Base-by-base conservation (phyloP, 2,888 invertebrate species). In the Lacanobia oleracea region DNA sequence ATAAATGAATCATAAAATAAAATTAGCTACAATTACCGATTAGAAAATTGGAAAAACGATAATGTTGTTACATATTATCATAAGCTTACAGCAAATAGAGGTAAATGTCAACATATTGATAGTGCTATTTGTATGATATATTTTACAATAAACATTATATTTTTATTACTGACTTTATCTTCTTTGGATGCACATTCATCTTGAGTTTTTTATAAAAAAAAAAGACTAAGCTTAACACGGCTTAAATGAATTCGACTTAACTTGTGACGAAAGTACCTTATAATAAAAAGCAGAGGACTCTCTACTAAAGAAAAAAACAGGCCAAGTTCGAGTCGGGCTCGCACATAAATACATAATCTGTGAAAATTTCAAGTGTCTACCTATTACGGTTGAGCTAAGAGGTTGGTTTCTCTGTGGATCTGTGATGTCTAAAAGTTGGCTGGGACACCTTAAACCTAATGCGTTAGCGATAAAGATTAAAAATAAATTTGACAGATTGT, bases 191-290 rank as follows among this genome's bases (percentile, higher is more conserved):
- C 14, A 16, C 37, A n/a, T 14, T 37, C 8, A 21, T 14, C 16
- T 67, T 1, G 1, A 21, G 21, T 65, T 12, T 57, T 1, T 18
- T 16, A n/a, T n/a, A 16, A 50, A 18, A 27, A 33, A 59, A 40
- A 40, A 40, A 59, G 0, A 10, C 5, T 2, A 70, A 53, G 10
- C 43, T 43, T 50, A 23, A 73, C 16, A 51, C 21, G 8, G 27
- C 21, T 72, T 33, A 33, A 27, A 33, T 33, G 33, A 6, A 33
- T 6, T 33, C 21, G 8, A 18, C 21, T 72, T 53, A 72, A 72
- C 72, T 72, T 45, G n/a, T n/a, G 54, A 14, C 2, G 14, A 61
- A 50, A 40, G 40, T 21, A 61, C 18, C 50, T 72, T 62, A 72
- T 72, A 62, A 72, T 56, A 45, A 72, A 50, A 72, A n/a, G 27